Evolutionary conservation across 2,888 invertebrate species (phyloP).

Genomic region (Plagodis pulveraria): DNA sequence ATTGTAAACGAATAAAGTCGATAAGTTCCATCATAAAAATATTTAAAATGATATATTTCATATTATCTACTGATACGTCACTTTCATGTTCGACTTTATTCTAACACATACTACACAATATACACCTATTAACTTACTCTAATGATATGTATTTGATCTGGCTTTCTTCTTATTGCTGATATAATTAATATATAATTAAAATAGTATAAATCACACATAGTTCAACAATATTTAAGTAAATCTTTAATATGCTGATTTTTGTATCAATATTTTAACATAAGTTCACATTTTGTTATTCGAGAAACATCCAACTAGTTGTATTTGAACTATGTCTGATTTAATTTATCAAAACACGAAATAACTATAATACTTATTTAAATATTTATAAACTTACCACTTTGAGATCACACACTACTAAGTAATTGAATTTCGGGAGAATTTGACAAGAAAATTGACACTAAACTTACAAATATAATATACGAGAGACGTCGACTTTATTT

Average conservation of each 20-base stretch:
- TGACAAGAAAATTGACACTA: constrained; percentile 83
- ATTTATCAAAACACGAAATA: constrained; percentile 54
- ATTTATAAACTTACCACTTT: constrained; percentile 43
- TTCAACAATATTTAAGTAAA: constrained; percentile 35
- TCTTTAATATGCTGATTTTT: not conserved
- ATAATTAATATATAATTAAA: constrained; percentile 38
- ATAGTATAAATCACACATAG: constrained; percentile 42
- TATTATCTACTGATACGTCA: constrained; percentile 1
- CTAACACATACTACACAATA: too few species aligned
- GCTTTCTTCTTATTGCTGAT: constrained; percentile 68
- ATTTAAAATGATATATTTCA: not conserved
- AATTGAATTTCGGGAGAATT: constrained; percentile 85
- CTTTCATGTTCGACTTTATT: too few species aligned
- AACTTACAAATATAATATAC: constrained; percentile 67
- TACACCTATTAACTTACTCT: constrained; percentile 54
- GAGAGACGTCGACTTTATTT: constrained; percentile 33
- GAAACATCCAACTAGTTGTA: not conserved
- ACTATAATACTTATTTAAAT: constrained; percentile 37
- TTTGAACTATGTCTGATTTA: constrained; percentile 25
- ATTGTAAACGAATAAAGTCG: too few species aligned
- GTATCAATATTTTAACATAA: too few species aligned
- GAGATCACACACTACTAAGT: constrained; percentile 75
- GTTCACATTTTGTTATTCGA: too few species aligned
- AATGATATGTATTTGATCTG: constrained; percentile 80
- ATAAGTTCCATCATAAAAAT: too few species aligned